phyloP scores from a whole-genome alignment of 2,888 invertebrate species.

The Lasioglossum lativentre region DNA sequence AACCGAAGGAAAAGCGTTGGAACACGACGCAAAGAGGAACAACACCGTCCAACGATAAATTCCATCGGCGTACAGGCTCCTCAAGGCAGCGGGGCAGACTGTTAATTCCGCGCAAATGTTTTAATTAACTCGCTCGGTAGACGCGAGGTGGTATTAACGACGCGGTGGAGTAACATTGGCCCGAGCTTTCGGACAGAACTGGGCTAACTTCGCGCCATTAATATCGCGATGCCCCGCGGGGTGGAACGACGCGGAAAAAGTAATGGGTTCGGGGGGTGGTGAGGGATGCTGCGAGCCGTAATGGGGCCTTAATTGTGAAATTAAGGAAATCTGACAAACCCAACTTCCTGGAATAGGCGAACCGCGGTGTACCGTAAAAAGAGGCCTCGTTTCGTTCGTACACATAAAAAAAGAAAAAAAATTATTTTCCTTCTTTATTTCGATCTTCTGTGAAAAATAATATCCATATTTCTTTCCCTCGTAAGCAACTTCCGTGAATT shows the following conservation, averaged over 20 bases:
- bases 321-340: constrained; percentile 46
- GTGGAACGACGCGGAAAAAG: constrained; percentile 48
- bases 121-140: constrained; percentile 54
- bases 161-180: constrained; percentile 39
- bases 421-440: neutral
- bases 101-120: constrained; percentile 53
- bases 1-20: neutral
- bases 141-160: constrained; percentile 47
- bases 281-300: constrained; percentile 10
- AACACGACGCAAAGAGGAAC: neutral
- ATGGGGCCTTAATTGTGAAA: constrained; percentile 47
- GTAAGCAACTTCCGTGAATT: too few relatives aligned
- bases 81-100: neutral
- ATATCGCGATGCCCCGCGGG: constrained; percentile 53
- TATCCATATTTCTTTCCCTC: too few relatives aligned
- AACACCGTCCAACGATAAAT: neutral
- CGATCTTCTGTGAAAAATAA: neutral
- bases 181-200: constrained; percentile 55
- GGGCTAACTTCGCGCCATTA: constrained; percentile 60
- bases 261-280: constrained; percentile 34
- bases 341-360: constrained; percentile 8
- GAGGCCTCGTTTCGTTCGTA: neutral
- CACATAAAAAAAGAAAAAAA: neutral
- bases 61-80: neutral
- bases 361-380: neutral